Base-by-base conservation (phyloP, 1,140 invertebrate genomes). In the Lepidurus apus region DNA sequence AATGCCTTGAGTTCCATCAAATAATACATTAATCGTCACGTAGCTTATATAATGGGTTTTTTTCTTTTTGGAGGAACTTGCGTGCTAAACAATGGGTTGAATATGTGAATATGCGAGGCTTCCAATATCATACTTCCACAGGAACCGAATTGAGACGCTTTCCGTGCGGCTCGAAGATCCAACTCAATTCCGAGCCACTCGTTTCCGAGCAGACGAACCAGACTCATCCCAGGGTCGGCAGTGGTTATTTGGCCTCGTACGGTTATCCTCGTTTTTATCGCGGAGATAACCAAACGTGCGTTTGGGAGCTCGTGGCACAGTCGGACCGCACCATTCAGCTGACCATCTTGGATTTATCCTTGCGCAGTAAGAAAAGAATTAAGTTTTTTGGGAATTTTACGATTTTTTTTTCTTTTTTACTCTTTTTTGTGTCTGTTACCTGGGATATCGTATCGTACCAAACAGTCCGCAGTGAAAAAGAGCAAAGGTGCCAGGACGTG, bases 211-310 rank as follows among this genome's bases (percentile, higher is more conserved):
- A 65, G 53, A 65, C 53, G 13, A 17, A 65, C 8, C 53, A 21
- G 53, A 13, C 53, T 34, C 34, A 34, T 34, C 34, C 34, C 34
- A 2, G 4, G 6, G n/a, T 65, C 42, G 78, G 78, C 6, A 75
- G 78, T 43, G 78, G 78, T 17, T 79, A 79, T 17, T 42, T 79
- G 11, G 73, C 74, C 65, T 75, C 44, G 21, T n/a, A 43, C 11
- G 42, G 65, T 34, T 79, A 79, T 45, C 78, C 78, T 21, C 42
- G 26, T 8, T 79, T 74, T 74, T 79, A 79, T 43, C 78, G 74
- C 73, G 78, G 78, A 73, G 44, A 26, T 77, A 77, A 53, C 10
- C 24, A 34, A 47, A 47, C 74, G 34, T 79, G 78, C 44, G 42
- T 42, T 3, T 79, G 78, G 78, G 34, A 74, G 26, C 42, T 79